These are phyloP conservation scores for Oscheius sp. DNA, from an alignment of 2,888 invertebrate genomes.

Conservation along the genomic window DNA sequence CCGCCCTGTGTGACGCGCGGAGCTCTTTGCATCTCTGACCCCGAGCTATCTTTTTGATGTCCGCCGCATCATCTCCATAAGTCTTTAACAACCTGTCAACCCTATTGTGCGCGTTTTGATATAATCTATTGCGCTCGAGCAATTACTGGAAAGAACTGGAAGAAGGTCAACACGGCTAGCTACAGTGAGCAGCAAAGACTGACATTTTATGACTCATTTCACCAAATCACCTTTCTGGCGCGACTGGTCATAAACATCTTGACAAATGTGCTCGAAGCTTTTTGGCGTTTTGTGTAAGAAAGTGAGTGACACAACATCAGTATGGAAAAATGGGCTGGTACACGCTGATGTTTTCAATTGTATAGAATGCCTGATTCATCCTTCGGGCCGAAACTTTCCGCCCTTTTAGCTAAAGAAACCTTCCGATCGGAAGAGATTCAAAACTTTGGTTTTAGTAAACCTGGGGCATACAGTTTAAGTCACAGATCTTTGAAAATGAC, in stretches of 20 bases:
- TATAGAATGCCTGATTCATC: no score
- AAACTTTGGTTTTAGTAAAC: no score
- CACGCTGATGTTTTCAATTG: no score
- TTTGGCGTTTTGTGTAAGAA: no score
- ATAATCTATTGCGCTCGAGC: background rate
- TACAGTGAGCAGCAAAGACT: background rate
- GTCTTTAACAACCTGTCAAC: constrained; percentile 21
- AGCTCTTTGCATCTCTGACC: constrained; percentile 25
- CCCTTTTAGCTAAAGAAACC: no score
- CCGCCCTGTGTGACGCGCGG: constrained; percentile 24
- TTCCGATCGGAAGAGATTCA: no score
- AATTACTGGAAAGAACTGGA: background rate
- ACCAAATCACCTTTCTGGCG: constrained; percentile 19
- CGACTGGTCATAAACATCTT: constrained; percentile 4
- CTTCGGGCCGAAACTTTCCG: no score
- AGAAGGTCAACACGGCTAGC: background rate
- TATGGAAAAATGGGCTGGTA: no score
- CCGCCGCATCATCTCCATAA: constrained; percentile 18
- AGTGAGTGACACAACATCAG: no score
- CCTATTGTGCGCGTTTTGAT: background rate
- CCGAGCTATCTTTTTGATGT: constrained; percentile 24
- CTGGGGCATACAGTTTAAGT: no score
- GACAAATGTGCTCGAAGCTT: constrained; percentile 3
- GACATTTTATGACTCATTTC: constrained; percentile 12
- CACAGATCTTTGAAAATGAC: no score